A percentile compares a stretch with the other conserved stretches of the same genome.
Evolutionary conservation across 2,888 invertebrate species (phyloP).

Genomic region (Ochropleura plecta): DNA sequence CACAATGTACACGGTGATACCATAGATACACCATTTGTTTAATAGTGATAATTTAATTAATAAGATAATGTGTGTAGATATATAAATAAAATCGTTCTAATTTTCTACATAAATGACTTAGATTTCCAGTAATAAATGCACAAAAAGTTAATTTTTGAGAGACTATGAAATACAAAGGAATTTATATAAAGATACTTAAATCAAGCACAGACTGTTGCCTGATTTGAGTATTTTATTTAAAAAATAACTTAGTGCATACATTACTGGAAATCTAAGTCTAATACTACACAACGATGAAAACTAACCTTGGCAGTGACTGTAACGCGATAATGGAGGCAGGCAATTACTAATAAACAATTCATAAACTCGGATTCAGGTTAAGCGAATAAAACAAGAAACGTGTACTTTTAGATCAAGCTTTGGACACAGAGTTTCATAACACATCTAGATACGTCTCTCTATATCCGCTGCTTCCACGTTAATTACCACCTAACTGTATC

Average conservation of each 20-base stretch:
- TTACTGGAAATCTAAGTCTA: too few species aligned
- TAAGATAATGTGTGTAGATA: not conserved
- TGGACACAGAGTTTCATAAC: slow-evolving; percentile 5
- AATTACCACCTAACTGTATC: slow-evolving; percentile 69
- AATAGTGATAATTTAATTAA: too few species aligned
- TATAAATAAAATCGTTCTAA: too few species aligned
- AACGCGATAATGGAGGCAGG: too few species aligned
- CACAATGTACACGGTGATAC: not conserved
- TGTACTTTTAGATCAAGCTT: slow-evolving; percentile 1
- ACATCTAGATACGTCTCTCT: slow-evolving; percentile 4
- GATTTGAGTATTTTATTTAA: too few species aligned
- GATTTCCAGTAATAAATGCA: too few species aligned
- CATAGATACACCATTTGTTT: not conserved
- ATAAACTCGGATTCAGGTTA: not conserved
- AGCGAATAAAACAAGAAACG: not conserved
- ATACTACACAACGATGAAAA: not conserved
- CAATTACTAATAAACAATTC: slow-evolving; percentile 7
- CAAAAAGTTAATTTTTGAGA: too few species aligned
- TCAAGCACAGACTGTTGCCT: too few species aligned
- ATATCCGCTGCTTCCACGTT: slow-evolving; percentile 44
- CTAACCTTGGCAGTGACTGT: not conserved
- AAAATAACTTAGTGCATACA: too few species aligned
- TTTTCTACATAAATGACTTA: too few species aligned
- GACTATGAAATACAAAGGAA: too few species aligned
- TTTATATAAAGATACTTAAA: too few species aligned